Percentiles rank a stretch among this genome's conserved stretches.
Conservation (phyloP, 1,140 invertebrate genomes). For the Littorina saxatilis region DNA sequence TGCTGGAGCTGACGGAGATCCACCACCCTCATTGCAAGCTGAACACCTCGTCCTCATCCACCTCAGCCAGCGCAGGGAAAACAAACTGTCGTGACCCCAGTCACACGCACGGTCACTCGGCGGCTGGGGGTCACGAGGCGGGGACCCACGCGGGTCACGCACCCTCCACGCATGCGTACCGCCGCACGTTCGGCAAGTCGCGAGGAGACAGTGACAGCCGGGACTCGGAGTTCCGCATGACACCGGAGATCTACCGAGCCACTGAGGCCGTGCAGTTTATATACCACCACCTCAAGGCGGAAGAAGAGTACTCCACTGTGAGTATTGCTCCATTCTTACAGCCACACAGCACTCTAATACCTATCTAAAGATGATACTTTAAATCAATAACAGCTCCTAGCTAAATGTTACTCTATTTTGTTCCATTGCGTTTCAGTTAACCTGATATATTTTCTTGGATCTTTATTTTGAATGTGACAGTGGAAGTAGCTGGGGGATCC, state of each 20-base stretch:
- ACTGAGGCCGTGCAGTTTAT: slow-evolving; percentile 77
- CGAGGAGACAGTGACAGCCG: slow-evolving; percentile 16
- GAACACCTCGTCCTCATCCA: slow-evolving; percentile 78
- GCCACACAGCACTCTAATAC: too few relatives aligned
- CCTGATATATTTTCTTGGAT: too few relatives aligned
- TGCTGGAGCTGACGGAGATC: slow-evolving; percentile 94
- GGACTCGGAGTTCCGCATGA: slow-evolving; percentile 49
- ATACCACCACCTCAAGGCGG: slow-evolving; percentile 73
- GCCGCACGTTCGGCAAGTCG: slow-evolving; percentile 4
- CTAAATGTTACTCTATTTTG: too few relatives aligned
- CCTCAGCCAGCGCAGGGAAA: not conserved
- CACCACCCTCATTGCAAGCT: slow-evolving; percentile 89
- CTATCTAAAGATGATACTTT: too few relatives aligned
- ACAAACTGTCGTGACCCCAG: not conserved
- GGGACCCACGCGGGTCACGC: slow-evolving; percentile 68
- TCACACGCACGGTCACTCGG: not conserved
- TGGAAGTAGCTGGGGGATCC: too few relatives aligned
- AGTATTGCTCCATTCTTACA: too few relatives aligned
- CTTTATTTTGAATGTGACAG: too few relatives aligned
- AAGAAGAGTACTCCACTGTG: slow-evolving; percentile 72
- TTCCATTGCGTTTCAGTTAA: too few relatives aligned
- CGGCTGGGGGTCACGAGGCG: not conserved
- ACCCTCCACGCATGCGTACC: slow-evolving; percentile 11
- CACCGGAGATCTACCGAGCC: slow-evolving; percentile 70
- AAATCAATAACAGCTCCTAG: too few relatives aligned